Base-by-base conservation (phyloP, 2,113 vertebrate species). In the Poeciliopsis turrubarensis region DNA sequence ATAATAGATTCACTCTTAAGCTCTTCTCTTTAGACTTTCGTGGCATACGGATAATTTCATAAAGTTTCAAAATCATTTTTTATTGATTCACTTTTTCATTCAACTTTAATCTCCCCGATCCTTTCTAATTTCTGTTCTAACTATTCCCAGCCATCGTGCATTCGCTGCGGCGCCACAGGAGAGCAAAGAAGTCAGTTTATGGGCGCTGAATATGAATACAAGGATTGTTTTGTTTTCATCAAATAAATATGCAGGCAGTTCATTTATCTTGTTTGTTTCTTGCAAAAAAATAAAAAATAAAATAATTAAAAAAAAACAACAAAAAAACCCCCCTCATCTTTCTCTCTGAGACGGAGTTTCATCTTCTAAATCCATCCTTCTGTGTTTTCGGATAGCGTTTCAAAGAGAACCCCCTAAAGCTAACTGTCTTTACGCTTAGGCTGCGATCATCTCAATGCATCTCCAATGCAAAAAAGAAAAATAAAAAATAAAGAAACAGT, bases 21-120 rank as follows among this genome's bases (percentile, higher is more conserved):
- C 39, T 80, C 74, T 67, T 82, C 82, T 86, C 77, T 84, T 83
- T 77, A 72, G 70, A 79, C 39, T 75, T 84, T 82, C 71, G 69
- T 67, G 19, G 75, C 77, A 75, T 79, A 67, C 79, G 86, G 82
- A 87, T 88, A 37, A 77, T 84, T 87, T 85, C 64, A 54, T 70
- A 83, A 54, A 86, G 80, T 81, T 76, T 79, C 67, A 41, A 81
- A 88, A 81, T 90, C 79, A 90, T 90, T 84, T 91, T 77, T 90
- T 89, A 88, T 90, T 88, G 86, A 92, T 90, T 77, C 25, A 19
- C 10, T 76, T 78, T 78, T 76, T 86, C 71, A 83, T 89, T 84
- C 68, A 74, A 78, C 80, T 83, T 87, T 90, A 75, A 89, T 86
- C 72, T 88, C 70, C 64, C 64, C 3, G 65, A 37, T 73, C 26